These are phyloP conservation scores for Apamea anceps DNA, from an alignment of 2,888 invertebrate genomes.

Conservation along the genomic window DNA sequence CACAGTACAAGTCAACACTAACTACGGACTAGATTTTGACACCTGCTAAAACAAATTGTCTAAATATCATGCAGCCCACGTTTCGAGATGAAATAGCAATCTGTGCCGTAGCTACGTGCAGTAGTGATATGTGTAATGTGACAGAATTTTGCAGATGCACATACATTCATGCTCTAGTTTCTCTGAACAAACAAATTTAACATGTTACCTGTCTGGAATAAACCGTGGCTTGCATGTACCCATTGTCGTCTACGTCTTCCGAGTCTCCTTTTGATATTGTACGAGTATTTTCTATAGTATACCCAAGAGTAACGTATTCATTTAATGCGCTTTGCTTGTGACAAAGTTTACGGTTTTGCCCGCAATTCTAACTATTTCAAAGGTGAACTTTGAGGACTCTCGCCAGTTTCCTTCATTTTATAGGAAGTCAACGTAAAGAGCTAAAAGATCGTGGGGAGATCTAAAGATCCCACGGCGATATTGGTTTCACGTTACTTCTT, in stretches of 20 bases:
- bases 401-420: conserved; percentile 4
- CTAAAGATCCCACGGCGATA: background rate
- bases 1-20: background rate
- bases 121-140: background rate
- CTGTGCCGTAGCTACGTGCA: conserved; percentile 4
- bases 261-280: conserved; percentile 2
- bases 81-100: conserved; percentile 24
- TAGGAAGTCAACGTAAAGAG: conserved; percentile 4
- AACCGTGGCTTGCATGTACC: background rate
- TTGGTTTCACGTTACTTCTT: conserved; percentile 1
- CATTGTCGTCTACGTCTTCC: background rate
- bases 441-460: background rate
- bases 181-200: background rate
- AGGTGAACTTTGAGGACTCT: conserved; percentile 4
- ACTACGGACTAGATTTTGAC: background rate
- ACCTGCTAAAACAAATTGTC: background rate
- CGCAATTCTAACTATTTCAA: conserved; percentile 7
- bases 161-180: conserved; percentile 21
- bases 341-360: conserved; percentile 6
- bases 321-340: conserved; percentile 21
- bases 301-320: conserved; percentile 16
- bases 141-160: conserved; percentile 10
- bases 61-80: conserved; percentile 7
- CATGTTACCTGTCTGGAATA: background rate
- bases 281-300: conserved; percentile 5